These are phyloP conservation scores for Marronus borbonicus DNA, from an alignment of 2,888 invertebrate species.

Conservation along the genomic window DNA sequence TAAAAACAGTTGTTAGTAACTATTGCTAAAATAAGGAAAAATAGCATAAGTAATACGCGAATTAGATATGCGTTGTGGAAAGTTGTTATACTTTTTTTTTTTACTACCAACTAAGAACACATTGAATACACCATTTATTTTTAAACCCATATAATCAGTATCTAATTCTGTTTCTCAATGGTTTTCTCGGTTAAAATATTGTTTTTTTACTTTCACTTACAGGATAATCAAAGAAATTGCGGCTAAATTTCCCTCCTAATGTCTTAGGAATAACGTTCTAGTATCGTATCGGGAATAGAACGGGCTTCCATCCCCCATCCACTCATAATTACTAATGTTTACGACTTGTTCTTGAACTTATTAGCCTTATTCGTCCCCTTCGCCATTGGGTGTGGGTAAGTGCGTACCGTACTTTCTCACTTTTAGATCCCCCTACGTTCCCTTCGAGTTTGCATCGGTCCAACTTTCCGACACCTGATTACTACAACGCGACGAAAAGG, in stretches of 20 bases:
- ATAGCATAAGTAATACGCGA: too few species aligned
- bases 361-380: constrained; percentile 44
- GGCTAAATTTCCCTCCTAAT: constrained; percentile 23
- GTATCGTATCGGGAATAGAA: constrained; percentile 15
- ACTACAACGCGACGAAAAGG: constrained; percentile 36
- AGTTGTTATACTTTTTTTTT: too few species aligned
- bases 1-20: too few species aligned
- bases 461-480: constrained; percentile 53
- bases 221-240: constrained; percentile 21
- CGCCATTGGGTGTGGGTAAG: constrained; percentile 41
- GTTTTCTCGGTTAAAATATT: too few species aligned
- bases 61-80: too few species aligned
- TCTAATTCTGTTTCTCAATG: too few species aligned
- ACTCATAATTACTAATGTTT: constrained; percentile 52
- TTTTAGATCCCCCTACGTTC: constrained; percentile 1
- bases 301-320: constrained; percentile 10
- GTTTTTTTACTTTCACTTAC: background rate
- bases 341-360: constrained; percentile 53
- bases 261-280: constrained; percentile 6
- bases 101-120: too few species aligned
- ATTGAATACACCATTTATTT: too few species aligned
- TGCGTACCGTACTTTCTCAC: constrained; percentile 48
- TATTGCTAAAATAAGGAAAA: too few species aligned
- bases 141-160: too few species aligned
- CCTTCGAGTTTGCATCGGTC: background rate